These are phyloP conservation scores for Lepidurus packardi DNA, from an alignment of 1,140 invertebrate species.

Conservation along the genomic window DNA sequence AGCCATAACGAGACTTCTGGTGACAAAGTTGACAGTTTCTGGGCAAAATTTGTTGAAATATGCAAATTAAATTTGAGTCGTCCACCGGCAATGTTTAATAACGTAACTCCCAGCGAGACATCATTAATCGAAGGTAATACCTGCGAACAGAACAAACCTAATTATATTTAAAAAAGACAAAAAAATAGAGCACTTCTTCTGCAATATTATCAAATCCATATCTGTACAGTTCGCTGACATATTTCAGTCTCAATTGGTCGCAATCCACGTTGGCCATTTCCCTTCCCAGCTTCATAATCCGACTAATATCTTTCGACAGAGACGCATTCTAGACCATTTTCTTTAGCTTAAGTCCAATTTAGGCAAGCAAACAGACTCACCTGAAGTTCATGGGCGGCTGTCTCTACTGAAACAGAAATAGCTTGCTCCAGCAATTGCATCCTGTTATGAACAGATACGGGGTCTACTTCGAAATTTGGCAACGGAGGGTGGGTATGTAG, in stretches of 20 bases:
- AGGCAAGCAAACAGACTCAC: slow-evolving; percentile 23
- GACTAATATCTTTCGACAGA: slow-evolving; percentile 56
- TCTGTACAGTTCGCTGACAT: slow-evolving; percentile 68
- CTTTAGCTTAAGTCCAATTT: slow-evolving; percentile 36
- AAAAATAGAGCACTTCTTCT: slow-evolving; percentile 54
- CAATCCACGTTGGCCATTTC: slow-evolving; percentile 68
- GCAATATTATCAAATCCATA: slow-evolving; percentile 70
- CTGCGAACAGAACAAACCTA: not conserved
- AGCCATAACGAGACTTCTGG: slow-evolving; percentile 5
- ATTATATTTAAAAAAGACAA: not conserved
- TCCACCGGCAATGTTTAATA: slow-evolving; percentile 4
- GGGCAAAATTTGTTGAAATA: slow-evolving; percentile 1
- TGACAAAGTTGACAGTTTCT: not conserved
- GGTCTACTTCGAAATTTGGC: slow-evolving; percentile 44
- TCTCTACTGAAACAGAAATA: slow-evolving; percentile 43
- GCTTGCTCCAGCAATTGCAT: slow-evolving; percentile 45
- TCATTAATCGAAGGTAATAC: not conserved
- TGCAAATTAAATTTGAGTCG: not conserved
- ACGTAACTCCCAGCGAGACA: not conserved
- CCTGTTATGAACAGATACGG: slow-evolving; percentile 41
- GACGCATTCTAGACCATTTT: slow-evolving; percentile 35
- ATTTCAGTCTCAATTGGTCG: slow-evolving; percentile 66
- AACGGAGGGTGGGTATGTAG: slow-evolving; percentile 45
- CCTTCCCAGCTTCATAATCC: slow-evolving; percentile 62
- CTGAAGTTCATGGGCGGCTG: slow-evolving; percentile 33